Base-by-base conservation (phyloP, 2,797 vertebrate genomes). In the Dicrostonyx torquatus region DNA sequence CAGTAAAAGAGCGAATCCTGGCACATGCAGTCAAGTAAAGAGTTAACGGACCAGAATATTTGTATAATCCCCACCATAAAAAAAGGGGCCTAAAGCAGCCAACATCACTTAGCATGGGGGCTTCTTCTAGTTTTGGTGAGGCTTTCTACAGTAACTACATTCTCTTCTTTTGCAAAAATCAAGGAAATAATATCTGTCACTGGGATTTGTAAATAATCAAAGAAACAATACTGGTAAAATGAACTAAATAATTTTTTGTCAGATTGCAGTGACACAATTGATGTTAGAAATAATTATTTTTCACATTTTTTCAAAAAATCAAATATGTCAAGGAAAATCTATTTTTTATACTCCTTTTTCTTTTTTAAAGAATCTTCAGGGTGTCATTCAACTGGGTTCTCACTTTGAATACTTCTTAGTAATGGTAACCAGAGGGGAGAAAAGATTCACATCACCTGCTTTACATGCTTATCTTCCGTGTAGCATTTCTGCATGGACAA, bases 91-190 rank as follows among this genome's bases (percentile, higher is more conserved):
- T 84, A 58, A 82, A 11, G 26, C 6, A 58, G 9, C 17, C 62
- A 66, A 34, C 48, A 78, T 34, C 2, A 34, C 9, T 84, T 68
- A 73, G 64, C 29, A 80, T 60, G 66, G 4, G 13, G 7, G 48
- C 9, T 76, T 24, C 8, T 78, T 22, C 18, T 90, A 53, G 73
- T 64, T 93, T 93, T 82, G 10, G 34, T 77, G 40, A 70, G 17
- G 13, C 11, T 88, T 92, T 2, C 85, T 84, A n/a, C 1, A 43
- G 8, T 60, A 64, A 1, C 12, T 48, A 37, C 62, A 79, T 96
- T 88, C 62, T 31, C 50, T 80, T 43, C 43, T 86, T 82, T 79
- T 66, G 29, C 4, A 93, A 93, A 96, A 96, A 79, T 48, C 6
- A 77, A 2, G 6, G 5, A 37, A 53, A 34, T 2, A 22, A 53